Evolutionary conservation across 2,797 vertebrate species (phyloP).

Genomic region (Cygnus olor): DNA sequence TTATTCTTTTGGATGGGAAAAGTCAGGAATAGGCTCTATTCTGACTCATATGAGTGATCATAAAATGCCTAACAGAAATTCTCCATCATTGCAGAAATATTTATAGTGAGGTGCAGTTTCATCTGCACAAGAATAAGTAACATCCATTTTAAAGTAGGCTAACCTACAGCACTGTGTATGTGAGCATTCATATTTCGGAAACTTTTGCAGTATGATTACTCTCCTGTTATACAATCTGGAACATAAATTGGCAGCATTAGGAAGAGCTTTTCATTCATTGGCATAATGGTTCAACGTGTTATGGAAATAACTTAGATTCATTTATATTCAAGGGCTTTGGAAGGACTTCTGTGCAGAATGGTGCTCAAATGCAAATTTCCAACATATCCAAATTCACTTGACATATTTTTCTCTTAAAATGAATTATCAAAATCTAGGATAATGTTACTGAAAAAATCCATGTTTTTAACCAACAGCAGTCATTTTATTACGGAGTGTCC

Average conservation of each 20-base stretch:
- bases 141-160: slow-evolving; percentile 7
- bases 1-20: slow-evolving; percentile 52
- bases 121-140: not conserved
- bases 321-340: slow-evolving; percentile 64
- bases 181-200: not conserved
- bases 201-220: slow-evolving; percentile 36
- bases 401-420: slow-evolving; percentile 56
- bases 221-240: slow-evolving; percentile 27
- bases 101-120: not conserved
- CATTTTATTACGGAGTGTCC: not conserved
- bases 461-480: slow-evolving; percentile 14
- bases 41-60: not conserved
- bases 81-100: not conserved
- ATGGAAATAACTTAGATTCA: slow-evolving; percentile 46
- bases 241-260: slow-evolving; percentile 52
- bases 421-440: slow-evolving; percentile 25
- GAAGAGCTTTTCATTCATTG: slow-evolving; percentile 40
- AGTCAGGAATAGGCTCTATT: slow-evolving; percentile 49
- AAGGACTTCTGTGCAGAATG: slow-evolving; percentile 47
- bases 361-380: slow-evolving; percentile 52
- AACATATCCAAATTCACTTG: slow-evolving; percentile 36
- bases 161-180: not conserved
- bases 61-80: slow-evolving; percentile 18
- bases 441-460: not conserved
- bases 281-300: slow-evolving; percentile 5